Percentiles rank a stretch among this genome's conserved stretches.
phyloP scores from a whole-genome alignment of 2,113 vertebrate genomes.

The Erythrolamprus reginae region DNA sequence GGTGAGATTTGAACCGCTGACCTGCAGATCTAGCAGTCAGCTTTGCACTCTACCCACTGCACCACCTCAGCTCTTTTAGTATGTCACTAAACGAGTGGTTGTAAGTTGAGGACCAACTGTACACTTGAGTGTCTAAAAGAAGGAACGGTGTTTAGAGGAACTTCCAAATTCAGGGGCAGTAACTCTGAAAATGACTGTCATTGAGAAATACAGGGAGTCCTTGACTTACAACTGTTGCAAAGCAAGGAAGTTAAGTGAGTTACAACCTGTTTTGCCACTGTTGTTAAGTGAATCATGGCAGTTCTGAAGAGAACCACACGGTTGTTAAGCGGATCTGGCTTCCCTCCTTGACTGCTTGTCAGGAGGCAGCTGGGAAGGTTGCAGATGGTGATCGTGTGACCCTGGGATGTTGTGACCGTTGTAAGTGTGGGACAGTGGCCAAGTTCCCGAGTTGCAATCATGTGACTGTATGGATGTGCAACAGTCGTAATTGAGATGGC shows the following conservation, averaged over 20 bases:
- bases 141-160: not conserved
- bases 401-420: no score
- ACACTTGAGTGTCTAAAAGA: not conserved
- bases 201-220: not conserved
- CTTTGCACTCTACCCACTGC: no score
- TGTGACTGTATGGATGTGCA: no score
- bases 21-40: no score
- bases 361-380: not conserved
- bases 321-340: not conserved
- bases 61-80: no score
- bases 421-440: no score
- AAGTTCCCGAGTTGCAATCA: no score
- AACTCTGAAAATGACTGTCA: not conserved
- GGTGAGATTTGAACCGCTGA: no score
- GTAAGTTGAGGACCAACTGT: not conserved
- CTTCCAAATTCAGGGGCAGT: not conserved
- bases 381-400: not conserved
- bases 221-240: not conserved
- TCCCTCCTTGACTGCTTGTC: not conserved
- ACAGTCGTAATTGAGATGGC: not conserved
- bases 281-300: not conserved
- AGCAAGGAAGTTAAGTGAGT: not conserved
- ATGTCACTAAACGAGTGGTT: not conserved
- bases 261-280: not conserved
- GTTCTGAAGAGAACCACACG: not conserved